phyloP scores from a whole-genome alignment of 2,888 invertebrate species.

The Tachystola acroxantha region DNA sequence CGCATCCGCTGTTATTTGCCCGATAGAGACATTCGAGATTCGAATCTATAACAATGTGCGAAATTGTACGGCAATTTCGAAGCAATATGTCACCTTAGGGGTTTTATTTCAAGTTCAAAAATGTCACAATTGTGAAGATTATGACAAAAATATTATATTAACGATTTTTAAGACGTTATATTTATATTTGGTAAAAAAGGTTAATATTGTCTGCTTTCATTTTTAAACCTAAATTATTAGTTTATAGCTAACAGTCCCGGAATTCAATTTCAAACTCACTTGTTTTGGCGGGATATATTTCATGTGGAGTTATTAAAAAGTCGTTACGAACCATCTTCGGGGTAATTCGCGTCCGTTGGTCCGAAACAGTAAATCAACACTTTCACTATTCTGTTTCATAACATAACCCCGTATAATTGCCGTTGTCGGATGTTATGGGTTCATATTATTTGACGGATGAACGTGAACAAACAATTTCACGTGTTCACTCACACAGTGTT shows the following conservation, averaged over 20 bases:
- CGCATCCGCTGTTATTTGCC: conserved; percentile 26
- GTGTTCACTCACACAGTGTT: neutral
- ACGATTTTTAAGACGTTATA: too few relatives aligned
- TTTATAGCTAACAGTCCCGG: too few relatives aligned
- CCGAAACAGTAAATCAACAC: conserved; percentile 43
- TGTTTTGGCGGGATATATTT: neutral
- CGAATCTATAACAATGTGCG: conserved; percentile 17
- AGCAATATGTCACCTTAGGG: too few relatives aligned
- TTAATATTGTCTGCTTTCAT: too few relatives aligned
- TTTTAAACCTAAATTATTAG: too few relatives aligned
- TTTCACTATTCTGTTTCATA: conserved; percentile 46
- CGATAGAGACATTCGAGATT: conserved; percentile 43
- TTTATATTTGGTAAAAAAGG: too few relatives aligned
- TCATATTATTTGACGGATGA: conserved; percentile 9
- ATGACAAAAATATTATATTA: too few relatives aligned
- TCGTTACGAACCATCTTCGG: conserved; percentile 30
- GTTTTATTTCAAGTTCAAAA: too few relatives aligned
- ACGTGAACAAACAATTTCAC: neutral
- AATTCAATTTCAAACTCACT: too few relatives aligned
- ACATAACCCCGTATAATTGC: conserved; percentile 31
- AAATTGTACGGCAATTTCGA: neutral
- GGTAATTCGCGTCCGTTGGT: conserved; percentile 29
- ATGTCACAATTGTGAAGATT: too few relatives aligned
- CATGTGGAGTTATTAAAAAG: conserved; percentile 38
- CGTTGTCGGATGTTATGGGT: conserved; percentile 30